Percentiles rank a stretch among this genome's conserved stretches.
These are phyloP conservation scores for Tragelaphus eurycerus DNA, from an alignment of 2,797 vertebrate genomes.

Conservation along the genomic window DNA sequence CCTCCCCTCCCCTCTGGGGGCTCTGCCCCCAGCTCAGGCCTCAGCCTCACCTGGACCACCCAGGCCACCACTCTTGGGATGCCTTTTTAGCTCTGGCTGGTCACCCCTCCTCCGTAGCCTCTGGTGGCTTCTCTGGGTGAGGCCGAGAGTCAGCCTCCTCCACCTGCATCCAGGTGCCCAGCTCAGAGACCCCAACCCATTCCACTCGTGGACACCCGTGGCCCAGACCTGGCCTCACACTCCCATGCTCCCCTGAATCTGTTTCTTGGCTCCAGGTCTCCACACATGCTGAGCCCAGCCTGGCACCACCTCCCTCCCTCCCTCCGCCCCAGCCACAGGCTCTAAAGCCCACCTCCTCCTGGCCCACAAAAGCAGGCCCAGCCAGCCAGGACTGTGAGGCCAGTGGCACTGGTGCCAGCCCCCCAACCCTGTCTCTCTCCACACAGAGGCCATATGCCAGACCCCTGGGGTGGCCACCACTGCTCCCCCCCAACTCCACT, in stretches of 20 bases:
- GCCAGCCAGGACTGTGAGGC: neutral
- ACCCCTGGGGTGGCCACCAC: neutral
- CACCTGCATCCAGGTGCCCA: neutral
- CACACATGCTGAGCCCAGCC: neutral
- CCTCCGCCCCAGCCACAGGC: neutral
- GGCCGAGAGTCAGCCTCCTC: neutral
- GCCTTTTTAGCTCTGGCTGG: fast-evolving
- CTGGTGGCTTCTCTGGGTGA: neutral
- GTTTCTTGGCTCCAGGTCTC: neutral
- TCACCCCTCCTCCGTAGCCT: neutral
- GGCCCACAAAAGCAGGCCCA: neutral
- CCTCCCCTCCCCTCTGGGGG: fast-evolving
- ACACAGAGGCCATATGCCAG: fast-evolving
- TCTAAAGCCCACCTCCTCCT: neutral
- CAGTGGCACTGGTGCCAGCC: too few relatives aligned
- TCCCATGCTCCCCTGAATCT: fast-evolving
- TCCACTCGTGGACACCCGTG: neutral
- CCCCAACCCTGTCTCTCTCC: neutral
- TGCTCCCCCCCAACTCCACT: fast-evolving
- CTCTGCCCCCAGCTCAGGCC: neutral
- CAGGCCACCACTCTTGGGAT: fast-evolving
- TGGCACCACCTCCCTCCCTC: neutral
- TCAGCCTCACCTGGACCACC: neutral
- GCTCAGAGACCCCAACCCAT: fast-evolving
- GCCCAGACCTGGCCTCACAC: too few relatives aligned